Evolutionary conservation across 2,113 vertebrate species (phyloP), one percentile per base, ranked within the genome.

Genomic region (Cnemophilus loriae): DNA sequence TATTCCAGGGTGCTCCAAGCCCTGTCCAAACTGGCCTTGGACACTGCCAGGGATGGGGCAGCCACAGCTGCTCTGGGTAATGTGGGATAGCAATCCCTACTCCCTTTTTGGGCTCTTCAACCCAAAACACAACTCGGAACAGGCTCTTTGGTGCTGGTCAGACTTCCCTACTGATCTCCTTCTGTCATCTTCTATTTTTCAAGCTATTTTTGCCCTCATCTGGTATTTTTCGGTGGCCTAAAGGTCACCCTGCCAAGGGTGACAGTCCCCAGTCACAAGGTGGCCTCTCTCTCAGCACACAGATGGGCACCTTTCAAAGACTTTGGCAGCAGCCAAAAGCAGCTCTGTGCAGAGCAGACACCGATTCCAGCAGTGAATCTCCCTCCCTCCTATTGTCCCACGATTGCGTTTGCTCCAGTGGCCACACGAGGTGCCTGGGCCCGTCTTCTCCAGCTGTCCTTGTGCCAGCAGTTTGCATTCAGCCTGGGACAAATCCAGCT

Each of bases 1-100:
- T 27, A 0, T 10, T 28, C 46, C 46, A 60, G 53, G 30, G 0
- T 32, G 21, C 24, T 32, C 70, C 70, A 41, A 47, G 13, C 16
- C 16, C 24, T 0, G 0, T 0, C 30, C 24, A 68, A 0, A 4
- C 47, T 55, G 55, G 30, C 13, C 5, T 75, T 53, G 55, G 53
- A 22, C 47, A 55, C 9, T 61, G 4, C 16, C 53, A 75, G 61
- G 47, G 55, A 15, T 60, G n/a, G 11, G 41, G 21, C 55, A 89
- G 47, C 14, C 47, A 69, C n/a, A 76, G 39, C 12, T 73, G 6
- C 42, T 50, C 67, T 23, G 35, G 42, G 6, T 8, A 73, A 27
- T 49, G 11, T 63, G 42, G 35, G 27, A 24, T 5, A 49, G 37
- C 8, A 81, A 87, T 26, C 67, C 59, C 23, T 44, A 9, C 32